Conservation (phyloP, 2,888 invertebrate genomes). For the Urechis unicinctus region DNA sequence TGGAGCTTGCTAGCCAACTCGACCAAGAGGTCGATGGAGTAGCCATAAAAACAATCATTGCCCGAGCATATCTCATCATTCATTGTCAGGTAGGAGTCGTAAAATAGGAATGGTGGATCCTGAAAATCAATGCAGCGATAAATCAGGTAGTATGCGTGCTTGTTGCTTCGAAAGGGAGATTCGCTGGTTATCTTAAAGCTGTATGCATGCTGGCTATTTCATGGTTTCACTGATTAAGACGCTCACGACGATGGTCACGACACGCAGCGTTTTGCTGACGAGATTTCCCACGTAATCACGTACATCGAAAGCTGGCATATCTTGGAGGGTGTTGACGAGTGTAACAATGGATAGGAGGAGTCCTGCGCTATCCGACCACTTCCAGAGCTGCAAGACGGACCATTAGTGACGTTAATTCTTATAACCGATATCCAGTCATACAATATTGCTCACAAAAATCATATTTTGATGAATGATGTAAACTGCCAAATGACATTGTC, state of each 20-base stretch:
- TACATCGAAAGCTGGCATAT: constrained; percentile 4
- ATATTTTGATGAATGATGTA: too few species aligned
- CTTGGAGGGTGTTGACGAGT: background rate
- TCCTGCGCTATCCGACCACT: constrained; percentile 9
- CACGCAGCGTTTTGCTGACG: constrained; percentile 76
- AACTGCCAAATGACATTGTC: too few species aligned
- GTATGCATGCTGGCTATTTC: too few species aligned
- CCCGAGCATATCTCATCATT: too few species aligned
- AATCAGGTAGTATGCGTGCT: too few species aligned
- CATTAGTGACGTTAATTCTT: too few species aligned
- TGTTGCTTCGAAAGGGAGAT: too few species aligned
- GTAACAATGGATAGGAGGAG: constrained; percentile 13
- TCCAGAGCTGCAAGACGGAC: constrained; percentile 18
- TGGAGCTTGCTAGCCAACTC: constrained; percentile 68
- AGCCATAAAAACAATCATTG: constrained; percentile 60
- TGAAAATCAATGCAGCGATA: too few species aligned
- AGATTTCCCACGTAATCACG: constrained; percentile 44
- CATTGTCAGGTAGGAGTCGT: constrained; percentile 58
- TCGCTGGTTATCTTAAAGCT: too few species aligned
- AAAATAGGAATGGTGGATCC: constrained; percentile 77
- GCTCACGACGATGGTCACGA: constrained; percentile 84
- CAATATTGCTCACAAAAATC: too few species aligned
- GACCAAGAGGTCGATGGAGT: constrained; percentile 76
- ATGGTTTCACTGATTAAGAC: too few species aligned
- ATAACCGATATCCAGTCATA: too few species aligned